Conservation (phyloP, 1,140 invertebrate species). For the Leptestheria dahalacensis region DNA sequence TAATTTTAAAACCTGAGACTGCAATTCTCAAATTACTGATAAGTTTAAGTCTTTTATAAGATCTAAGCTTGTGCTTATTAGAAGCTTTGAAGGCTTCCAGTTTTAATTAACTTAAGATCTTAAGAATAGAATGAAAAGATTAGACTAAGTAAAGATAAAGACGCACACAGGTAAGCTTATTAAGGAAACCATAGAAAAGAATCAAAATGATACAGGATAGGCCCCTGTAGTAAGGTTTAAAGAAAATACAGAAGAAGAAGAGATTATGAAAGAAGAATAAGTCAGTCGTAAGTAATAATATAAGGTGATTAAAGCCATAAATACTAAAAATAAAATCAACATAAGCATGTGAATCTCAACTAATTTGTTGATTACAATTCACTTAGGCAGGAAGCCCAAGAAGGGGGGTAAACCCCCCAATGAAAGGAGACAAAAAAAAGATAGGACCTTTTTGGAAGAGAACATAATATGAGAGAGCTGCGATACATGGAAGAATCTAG, state of each 20-base stretch:
- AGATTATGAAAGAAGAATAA: background rate
- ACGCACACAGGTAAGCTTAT: background rate
- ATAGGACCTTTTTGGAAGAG: background rate
- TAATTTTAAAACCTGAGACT: slow-evolving; percentile 7
- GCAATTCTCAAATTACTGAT: background rate
- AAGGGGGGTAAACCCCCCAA: slow-evolving; percentile 36
- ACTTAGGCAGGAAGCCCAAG: slow-evolving; percentile 37
- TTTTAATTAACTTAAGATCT: slow-evolving; percentile 19
- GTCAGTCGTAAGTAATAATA: slow-evolving; percentile 3
- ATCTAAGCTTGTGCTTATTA: slow-evolving; percentile 1
- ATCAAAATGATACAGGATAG: background rate
- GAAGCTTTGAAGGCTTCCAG: slow-evolving; percentile 17
- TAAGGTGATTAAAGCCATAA: background rate
- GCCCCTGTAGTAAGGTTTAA: background rate
- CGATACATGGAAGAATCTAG: no score
- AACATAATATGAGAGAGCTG: no score
- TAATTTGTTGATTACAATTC: slow-evolving; percentile 21
- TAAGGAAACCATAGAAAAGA: background rate
- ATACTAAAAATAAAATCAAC: background rate
- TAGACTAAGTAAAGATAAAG: no score
- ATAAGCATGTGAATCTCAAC: background rate
- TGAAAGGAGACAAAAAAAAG: slow-evolving; percentile 31
- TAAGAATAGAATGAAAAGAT: background rate
- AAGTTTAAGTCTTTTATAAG: background rate
- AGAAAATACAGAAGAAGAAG: background rate